Evolutionary conservation across 37 sponge, comb jelly and placozoan genomes (phyloP), one percentile per base, ranked within the genome.

Genomic region (Haliclona indistincta): DNA sequence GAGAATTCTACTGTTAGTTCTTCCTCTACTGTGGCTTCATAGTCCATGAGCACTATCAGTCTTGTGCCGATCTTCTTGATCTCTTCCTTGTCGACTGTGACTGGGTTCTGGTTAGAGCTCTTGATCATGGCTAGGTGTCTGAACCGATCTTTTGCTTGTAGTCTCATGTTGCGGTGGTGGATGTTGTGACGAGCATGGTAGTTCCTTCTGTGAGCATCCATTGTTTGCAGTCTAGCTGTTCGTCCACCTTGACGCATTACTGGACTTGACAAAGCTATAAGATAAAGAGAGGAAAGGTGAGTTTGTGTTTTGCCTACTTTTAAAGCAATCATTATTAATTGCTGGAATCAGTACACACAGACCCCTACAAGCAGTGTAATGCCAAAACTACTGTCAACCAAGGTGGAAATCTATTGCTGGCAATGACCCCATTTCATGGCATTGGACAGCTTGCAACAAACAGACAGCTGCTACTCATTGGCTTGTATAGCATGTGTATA

Each of bases 11-110:
- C 77, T 45, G 43, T 60, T 2, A 91, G 75, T 63, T 91, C 92
- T 58, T 91, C 87, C 1, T 68, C 75, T 43, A 86, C 51, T 15
- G 60, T 63, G 2, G 92, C 73, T n/a, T 83, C 79, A 43, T 91
- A 91, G 70, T 91, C 87, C 73, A 81, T 77, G 32, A 91, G 77
- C 3, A 91, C 92, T 4, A 91, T 76, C 25, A 91, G 80, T 39
- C 72, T 77, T 3, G 87, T 75, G 4, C 92, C 92, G 13, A 82
- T 68, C 36, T 63, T 78, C 80, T 79, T 67, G 20, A 91, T 86
- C 38, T 91, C 92, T 26, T 91, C 83, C 63, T 91, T 91, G 60
- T 73, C 70, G 75, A 78, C 82, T 19, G 65, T 25, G 29, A 82
- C 73, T 54, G 92, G 87, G 42, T 82, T 78, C 80, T 79, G 86